Evolutionary conservation across 2,113 vertebrate genomes (phyloP).

Genomic region (Siniperca knerii): DNA sequence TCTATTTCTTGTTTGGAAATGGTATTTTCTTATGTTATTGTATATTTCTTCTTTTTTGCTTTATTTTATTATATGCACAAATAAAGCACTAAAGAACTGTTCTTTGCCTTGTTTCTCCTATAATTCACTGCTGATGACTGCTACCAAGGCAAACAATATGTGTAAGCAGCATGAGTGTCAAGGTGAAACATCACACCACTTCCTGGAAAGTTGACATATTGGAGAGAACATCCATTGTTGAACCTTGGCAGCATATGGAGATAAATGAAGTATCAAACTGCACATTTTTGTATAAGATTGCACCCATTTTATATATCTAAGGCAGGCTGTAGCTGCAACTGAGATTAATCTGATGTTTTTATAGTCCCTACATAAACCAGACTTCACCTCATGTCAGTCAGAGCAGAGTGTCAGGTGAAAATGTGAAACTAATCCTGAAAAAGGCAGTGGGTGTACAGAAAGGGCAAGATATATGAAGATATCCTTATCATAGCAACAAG

Average conservation of each 20-base stretch:
- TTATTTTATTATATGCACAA: too few relatives aligned
- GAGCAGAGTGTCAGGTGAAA: background rate
- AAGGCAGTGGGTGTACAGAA: background rate
- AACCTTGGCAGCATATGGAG: conserved; percentile 7
- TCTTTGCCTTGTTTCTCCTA: background rate
- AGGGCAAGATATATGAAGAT: background rate
- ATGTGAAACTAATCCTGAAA: conserved; percentile 3
- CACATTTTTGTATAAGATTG: background rate
- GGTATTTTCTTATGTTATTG: too few relatives aligned
- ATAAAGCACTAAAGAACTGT: too few relatives aligned
- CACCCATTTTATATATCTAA: background rate
- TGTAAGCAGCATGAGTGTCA: background rate
- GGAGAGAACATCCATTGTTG: background rate
- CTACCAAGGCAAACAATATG: background rate
- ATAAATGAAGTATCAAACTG: conserved; percentile 10
- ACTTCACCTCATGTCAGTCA: conserved; percentile 18
- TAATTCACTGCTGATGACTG: background rate
- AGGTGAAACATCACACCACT: background rate
- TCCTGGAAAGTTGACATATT: background rate
- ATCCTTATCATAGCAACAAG: background rate
- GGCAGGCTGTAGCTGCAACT: background rate
- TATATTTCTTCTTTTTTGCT: too few relatives aligned
- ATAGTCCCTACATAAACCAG: background rate
- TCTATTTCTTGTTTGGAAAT: too few relatives aligned
- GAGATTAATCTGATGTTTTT: conserved; percentile 4